A percentile compares a stretch with the other conserved stretches of the same genome.
These are phyloP conservation scores for Amphimallon solstitiale DNA, from an alignment of 2,888 invertebrate species.

Conservation along the genomic window DNA sequence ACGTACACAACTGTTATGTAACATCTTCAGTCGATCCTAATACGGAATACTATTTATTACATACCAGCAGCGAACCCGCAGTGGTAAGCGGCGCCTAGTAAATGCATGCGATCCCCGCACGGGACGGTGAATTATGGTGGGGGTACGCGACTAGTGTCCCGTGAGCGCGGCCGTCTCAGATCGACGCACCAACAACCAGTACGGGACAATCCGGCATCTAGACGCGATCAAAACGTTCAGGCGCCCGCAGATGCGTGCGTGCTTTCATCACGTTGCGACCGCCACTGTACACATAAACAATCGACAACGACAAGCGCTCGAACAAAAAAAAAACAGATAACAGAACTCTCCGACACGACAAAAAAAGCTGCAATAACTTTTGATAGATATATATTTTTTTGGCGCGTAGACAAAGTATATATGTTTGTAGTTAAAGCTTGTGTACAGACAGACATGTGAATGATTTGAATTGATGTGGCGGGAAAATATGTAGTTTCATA, in stretches of 20 bases:
- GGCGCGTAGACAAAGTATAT: conserved; percentile 9
- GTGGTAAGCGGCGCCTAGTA: conserved; percentile 54
- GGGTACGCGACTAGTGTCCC: conserved; percentile 50
- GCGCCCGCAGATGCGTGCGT: conserved; percentile 41
- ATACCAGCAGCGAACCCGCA: conserved; percentile 50
- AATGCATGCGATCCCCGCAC: conserved; percentile 56
- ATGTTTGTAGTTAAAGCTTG: conserved; percentile 24
- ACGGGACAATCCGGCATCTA: conserved; percentile 57
- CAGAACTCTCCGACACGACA: conserved; percentile 11
- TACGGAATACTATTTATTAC: conserved; percentile 48
- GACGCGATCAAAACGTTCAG: conserved; percentile 44
- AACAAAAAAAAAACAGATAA: conserved; percentile 5
- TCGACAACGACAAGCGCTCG: conserved; percentile 19
- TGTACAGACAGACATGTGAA: conserved; percentile 16
- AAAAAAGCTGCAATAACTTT: conserved; percentile 6
- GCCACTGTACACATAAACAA: conserved; percentile 26
- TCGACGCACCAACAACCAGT: conserved; percentile 57
- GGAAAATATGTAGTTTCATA: conserved; percentile 23
- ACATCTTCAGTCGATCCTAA: conserved; percentile 42
- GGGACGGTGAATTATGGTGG: conserved; percentile 55
- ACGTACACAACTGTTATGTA: conserved; percentile 39
- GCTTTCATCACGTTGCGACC: conserved; percentile 33
- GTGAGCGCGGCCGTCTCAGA: conserved; percentile 55
- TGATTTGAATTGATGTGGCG: conserved; percentile 14
- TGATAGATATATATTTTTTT: conserved; percentile 2